Evolutionary conservation across 92 coral and sea anemone genomes (phyloP).

Genomic region (Porites divaricata): DNA sequence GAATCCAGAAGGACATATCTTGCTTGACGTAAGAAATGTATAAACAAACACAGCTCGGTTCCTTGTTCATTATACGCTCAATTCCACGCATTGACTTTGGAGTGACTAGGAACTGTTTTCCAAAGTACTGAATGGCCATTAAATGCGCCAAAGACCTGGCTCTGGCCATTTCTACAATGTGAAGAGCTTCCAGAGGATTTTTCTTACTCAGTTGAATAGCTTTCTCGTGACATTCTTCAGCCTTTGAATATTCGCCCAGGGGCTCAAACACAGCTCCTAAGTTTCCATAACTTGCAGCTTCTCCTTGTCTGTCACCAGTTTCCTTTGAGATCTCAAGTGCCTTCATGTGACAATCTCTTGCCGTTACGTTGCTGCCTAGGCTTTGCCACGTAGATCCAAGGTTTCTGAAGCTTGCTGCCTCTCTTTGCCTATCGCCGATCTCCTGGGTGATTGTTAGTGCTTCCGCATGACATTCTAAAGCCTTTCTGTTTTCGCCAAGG

Average conservation of each 20-base stretch:
- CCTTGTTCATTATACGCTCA: neutral
- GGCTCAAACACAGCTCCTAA: neutral
- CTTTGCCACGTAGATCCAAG: neutral
- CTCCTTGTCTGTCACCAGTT: neutral
- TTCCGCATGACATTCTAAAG: neutral
- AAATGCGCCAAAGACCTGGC: neutral
- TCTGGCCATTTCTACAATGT: neutral
- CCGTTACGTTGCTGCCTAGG: neutral
- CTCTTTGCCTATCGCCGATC: neutral
- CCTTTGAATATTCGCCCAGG: neutral
- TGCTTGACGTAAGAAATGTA: neutral
- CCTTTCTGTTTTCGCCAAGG: neutral
- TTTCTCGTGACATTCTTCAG: neutral
- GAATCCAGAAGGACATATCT: neutral
- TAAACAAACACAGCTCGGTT: neutral
- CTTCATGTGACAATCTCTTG: neutral
- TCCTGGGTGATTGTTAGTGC: neutral
- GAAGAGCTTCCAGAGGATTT: neutral
- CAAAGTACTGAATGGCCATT: neutral
- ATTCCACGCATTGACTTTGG: neutral
- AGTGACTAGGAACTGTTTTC: neutral
- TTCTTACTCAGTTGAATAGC: neutral
- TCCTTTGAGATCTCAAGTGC: neutral
- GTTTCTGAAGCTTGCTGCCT: neutral
- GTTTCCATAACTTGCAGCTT: neutral